Evolutionary conservation across 2,797 vertebrate genomes (phyloP).

Genomic region (Eptatretus atami): DNA sequence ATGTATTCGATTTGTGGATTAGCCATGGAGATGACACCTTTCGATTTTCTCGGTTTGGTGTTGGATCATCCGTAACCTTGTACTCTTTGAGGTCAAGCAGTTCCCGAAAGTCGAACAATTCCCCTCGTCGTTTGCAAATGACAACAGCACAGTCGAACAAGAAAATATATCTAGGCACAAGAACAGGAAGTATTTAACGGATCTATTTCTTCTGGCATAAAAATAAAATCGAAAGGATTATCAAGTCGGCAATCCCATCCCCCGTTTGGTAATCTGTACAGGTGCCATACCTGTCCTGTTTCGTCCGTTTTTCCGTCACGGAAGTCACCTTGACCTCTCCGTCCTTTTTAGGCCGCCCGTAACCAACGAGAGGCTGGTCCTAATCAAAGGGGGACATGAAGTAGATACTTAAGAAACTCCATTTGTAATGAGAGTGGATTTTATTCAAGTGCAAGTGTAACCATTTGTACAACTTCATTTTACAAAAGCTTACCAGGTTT

Average conservation of each 20-base stretch:
- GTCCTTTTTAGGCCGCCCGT: constrained; percentile 53
- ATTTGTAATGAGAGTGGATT: too few relatives aligned
- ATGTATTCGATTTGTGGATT: too few relatives aligned
- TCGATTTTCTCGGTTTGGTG: constrained; percentile 68
- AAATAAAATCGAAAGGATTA: too few relatives aligned
- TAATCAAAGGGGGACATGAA: constrained; percentile 10
- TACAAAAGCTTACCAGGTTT: constrained; percentile 28
- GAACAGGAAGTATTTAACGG: not conserved
- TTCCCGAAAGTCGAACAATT: constrained; percentile 92
- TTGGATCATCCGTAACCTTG: constrained; percentile 79
- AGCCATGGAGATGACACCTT: constrained; percentile 23
- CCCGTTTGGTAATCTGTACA: too few relatives aligned
- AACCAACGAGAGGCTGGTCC: constrained; percentile 43
- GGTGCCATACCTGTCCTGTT: not conserved
- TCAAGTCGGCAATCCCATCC: too few relatives aligned
- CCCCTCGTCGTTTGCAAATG: constrained; percentile 62
- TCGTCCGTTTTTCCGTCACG: constrained; percentile 3
- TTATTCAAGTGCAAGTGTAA: too few relatives aligned
- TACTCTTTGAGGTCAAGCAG: constrained; percentile 76
- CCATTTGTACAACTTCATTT: too few relatives aligned
- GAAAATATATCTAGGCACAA: constrained; percentile 46
- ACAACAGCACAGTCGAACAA: constrained; percentile 74
- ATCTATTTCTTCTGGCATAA: too few relatives aligned
- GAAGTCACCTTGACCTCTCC: constrained; percentile 25
- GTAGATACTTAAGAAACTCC: too few relatives aligned